Base-by-base conservation (phyloP, 2,797 vertebrate genomes). In the Botia almorhae region DNA sequence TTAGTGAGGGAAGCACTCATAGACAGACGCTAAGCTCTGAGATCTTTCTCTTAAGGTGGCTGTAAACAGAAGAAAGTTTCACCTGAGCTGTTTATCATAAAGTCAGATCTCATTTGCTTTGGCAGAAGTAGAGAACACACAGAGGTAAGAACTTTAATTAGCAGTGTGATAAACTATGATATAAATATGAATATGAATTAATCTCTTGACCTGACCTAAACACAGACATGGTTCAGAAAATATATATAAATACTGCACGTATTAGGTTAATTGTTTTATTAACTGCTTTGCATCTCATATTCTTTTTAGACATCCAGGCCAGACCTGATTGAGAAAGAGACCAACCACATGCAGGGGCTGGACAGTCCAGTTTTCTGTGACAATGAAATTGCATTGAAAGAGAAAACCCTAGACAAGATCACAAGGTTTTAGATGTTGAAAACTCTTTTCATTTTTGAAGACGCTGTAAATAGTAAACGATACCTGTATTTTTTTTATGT, bases 21-120 rank as follows among this genome's bases (percentile, higher is more conserved):
- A 74, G 16, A 71, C 60, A 17, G 43, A 12, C 50, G 17, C 12
- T 72, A 23, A 72, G 3, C 29, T 46, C 43, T 63, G 21, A 1
- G 4, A 7, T 63, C 17, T 2, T 53, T 50, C 3, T 82, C 61
- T 80, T 73, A 26, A 95, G 94, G 94, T 39, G 94, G 94, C 74
- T 93, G 91, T 78, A 94, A 93, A 72, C 93, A 94, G 81, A 64
- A 89, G 50, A 89, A 88, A 29, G 17, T 83, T 12, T 86, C 77
- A 67, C 74, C 91, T 17, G 84, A 94, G 76, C 87, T 94, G 71
- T 93, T 95, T 84, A 88, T 95, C 70, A 88, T 11, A 74, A 93
- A 39, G 84, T 87, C 36, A 2, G 92, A 95, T 85, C 75, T 95
- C 11, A 19, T 90, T 60, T 94, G 90, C 85, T 94, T 92, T 79